These are phyloP conservation scores for Morus bassanus DNA, from an alignment of 2,797 vertebrate genomes.

Conservation along the genomic window DNA sequence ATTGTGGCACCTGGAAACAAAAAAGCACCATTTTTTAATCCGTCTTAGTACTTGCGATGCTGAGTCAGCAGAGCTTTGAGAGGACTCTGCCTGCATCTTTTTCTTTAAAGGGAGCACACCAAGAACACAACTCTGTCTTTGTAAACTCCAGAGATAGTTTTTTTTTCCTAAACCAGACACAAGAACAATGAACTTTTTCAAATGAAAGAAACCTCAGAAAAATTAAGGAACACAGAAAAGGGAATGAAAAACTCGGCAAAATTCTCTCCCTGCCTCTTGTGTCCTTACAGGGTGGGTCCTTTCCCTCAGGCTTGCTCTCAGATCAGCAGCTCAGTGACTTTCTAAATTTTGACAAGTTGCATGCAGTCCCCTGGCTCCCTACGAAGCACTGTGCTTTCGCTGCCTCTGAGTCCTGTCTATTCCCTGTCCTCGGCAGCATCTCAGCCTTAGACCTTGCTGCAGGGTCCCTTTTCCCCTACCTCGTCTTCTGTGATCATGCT, in stretches of 20 bases:
- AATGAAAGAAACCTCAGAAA: neutral
- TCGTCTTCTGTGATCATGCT: neutral
- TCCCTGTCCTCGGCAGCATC: neutral
- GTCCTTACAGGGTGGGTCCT: neutral
- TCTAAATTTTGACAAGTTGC: neutral
- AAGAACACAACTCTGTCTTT: neutral
- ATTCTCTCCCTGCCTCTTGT: neutral
- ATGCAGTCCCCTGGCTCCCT: neutral
- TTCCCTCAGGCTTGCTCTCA: neutral
- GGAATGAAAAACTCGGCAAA: neutral
- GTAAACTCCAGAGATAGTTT: neutral
- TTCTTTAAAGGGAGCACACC: neutral
- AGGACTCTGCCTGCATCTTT: neutral
- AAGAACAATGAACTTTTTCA: neutral
- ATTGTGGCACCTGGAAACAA: neutral
- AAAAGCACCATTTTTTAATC: neutral
- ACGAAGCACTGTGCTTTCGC: neutral
- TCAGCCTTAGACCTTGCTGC: neutral
- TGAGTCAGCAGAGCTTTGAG: neutral
- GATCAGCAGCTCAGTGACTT: neutral
- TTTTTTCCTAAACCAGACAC: neutral
- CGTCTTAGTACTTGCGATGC: neutral
- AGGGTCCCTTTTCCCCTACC: neutral
- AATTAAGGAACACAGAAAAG: neutral
- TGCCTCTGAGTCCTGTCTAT: neutral